Evolutionary conservation across 2,113 vertebrate species (phyloP).

Genomic region (Plectropomus leopardus): DNA sequence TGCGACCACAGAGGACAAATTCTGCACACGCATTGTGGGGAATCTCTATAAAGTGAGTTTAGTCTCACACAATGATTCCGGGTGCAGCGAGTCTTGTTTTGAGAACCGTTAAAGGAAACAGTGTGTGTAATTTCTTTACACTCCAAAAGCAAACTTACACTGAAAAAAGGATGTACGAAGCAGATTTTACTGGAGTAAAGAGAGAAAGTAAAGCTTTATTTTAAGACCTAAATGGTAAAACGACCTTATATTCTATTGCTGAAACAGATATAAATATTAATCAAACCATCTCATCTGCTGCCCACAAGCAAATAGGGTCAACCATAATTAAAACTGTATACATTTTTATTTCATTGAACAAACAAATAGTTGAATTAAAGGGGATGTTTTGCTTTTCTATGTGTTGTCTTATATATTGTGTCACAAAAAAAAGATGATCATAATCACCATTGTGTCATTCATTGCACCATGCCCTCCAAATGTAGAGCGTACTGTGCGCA

Average conservation of each 20-base stretch:
- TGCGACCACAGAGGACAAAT: not conserved
- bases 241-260: not conserved
- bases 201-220: not conserved
- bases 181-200: not conserved
- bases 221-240: not conserved
- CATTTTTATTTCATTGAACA: not conserved
- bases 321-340: not conserved
- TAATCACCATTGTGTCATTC: too few species aligned
- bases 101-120: constrained; percentile 24
- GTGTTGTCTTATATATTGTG: too few species aligned
- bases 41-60: constrained; percentile 8
- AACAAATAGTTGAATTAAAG: not conserved
- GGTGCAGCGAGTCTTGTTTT: constrained; percentile 14
- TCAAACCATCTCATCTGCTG: not conserved
- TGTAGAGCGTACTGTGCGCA: too few species aligned
- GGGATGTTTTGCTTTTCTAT: too few species aligned
- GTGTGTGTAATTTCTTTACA: constrained; percentile 40
- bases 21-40: not conserved
- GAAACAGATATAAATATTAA: not conserved
- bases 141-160: constrained; percentile 15
- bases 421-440: too few species aligned
- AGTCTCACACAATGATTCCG: not conserved
- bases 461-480: too few species aligned
- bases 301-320: not conserved
- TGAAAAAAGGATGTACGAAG: not conserved